Percentiles rank a stretch among this genome's conserved stretches.
Conservation (phyloP, 2,797 vertebrate genomes). For the Paguma larvata region DNA sequence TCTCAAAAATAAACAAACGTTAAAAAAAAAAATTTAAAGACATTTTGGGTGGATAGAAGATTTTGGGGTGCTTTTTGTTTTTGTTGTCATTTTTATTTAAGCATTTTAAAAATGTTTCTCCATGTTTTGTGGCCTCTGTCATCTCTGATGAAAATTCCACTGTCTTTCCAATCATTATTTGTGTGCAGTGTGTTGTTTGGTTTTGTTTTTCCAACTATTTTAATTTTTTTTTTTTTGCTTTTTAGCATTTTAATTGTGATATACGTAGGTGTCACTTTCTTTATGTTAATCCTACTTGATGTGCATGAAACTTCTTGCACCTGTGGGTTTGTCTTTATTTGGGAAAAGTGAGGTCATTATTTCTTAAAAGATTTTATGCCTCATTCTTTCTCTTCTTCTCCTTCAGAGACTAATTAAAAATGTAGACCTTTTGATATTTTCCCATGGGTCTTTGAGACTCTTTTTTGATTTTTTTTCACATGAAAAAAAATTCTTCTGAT, state of each 20-base stretch:
- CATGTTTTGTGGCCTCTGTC: neutral
- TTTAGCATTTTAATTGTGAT: slow-evolving; percentile 6
- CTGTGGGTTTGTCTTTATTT: slow-evolving; percentile 7
- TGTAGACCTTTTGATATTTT: slow-evolving; percentile 10
- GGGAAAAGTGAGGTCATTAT: neutral
- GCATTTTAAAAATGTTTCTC: neutral
- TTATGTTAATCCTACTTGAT: neutral
- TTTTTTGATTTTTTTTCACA: neutral
- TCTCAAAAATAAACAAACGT: no score
- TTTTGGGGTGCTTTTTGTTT: neutral
- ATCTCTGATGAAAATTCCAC: slow-evolving; percentile 6
- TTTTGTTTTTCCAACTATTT: neutral
- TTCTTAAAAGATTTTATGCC: neutral
- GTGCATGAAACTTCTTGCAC: neutral
- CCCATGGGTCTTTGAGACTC: neutral
- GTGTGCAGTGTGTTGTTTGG: neutral
- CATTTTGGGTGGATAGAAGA: neutral
- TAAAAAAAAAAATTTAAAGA: no score
- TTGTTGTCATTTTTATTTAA: neutral
- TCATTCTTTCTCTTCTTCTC: neutral
- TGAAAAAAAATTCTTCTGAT: neutral
- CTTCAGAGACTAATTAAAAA: neutral
- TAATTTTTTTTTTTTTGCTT: neutral
- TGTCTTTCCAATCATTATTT: neutral
- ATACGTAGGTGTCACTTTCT: neutral